Evolutionary conservation across 2,113 vertebrate species (phyloP).

Genomic region (Heterotilapia buettikoferi): DNA sequence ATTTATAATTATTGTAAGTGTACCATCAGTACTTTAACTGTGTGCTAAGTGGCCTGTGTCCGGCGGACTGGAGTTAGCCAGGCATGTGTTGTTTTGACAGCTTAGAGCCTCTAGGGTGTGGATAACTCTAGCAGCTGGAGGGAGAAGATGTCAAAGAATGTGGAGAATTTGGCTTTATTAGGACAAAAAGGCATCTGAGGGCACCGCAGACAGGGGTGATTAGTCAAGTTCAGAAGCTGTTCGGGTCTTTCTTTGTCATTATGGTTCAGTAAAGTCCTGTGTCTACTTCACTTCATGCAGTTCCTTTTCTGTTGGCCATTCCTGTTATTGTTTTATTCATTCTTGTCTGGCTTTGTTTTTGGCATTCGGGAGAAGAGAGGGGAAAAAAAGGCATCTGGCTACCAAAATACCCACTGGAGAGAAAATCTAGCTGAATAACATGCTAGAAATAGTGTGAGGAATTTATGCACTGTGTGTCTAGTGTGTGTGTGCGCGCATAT

Average conservation of each 20-base stretch:
- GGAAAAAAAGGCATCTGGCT: constrained; percentile 26
- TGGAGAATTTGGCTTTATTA: constrained; percentile 25
- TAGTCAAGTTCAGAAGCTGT: not conserved
- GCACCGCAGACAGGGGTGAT: not conserved
- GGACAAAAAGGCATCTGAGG: not conserved
- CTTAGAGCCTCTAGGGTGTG: constrained; percentile 17
- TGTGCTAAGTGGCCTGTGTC: not conserved
- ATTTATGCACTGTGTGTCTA: constrained; percentile 7
- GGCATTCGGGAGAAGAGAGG: not conserved
- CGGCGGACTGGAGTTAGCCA: not conserved
- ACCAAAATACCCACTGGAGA: constrained; percentile 34
- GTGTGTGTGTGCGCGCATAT: not conserved
- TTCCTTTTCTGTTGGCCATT: not conserved
- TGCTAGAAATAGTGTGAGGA: constrained; percentile 41
- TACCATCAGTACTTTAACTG: not conserved
- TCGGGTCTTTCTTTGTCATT: not conserved
- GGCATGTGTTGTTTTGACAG: constrained; percentile 55
- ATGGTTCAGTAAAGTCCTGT: not conserved
- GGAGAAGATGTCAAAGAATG: constrained; percentile 30
- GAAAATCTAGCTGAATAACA: constrained; percentile 6
- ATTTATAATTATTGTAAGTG: not conserved
- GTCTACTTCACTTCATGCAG: not conserved
- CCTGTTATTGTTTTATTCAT: not conserved
- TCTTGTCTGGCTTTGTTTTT: not conserved
- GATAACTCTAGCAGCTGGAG: constrained; percentile 39